Evolutionary conservation across 2,888 invertebrate species (phyloP), one percentile per base, ranked within the genome.

Genomic region (Ormyrus nitidulus): DNA sequence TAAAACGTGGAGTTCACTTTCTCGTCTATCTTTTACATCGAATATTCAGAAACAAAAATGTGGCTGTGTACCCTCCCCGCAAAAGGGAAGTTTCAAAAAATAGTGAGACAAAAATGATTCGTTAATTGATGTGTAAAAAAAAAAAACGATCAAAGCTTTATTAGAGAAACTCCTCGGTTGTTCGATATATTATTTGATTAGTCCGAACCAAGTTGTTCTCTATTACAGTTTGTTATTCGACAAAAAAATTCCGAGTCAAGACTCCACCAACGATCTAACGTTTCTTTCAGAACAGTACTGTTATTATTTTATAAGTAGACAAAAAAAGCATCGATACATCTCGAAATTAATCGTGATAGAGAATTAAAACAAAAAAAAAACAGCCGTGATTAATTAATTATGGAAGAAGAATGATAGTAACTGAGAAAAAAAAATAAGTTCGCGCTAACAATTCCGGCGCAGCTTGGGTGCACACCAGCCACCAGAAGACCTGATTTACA

Each of bases 391-490:
- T 77, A 69, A 68, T 70, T 13, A 69, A 65, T 70, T 34, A 71
- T 49, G 65, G 69, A 6, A 71, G 10, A 74, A 65, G 48, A 80
- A 66, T 79, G 49, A 68, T 46, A 62, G 49, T 10, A 68, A 74
- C 34, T 64, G 8, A 74, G 51, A 73, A 73, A 62, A 49, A 2
- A 34, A 71, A 19, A 1, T 19, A 19, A 19, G 19, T 19, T 69
- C 66, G 76, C 76, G 76, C 51, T 53, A 68, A 44, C 44, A 64
- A 58, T 74, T 77, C 78, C 81, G 76, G 73, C 81, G 79, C 80
- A 82, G 79, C 79, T 82, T 89, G 89, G 89, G 88, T 90, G 90
- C 89, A 89, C 90, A 90, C 89, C 90, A 89, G 90, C 89, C 89
- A 89, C 89, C 89, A 87, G 86, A 87, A 86, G 84, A 83, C 73